Base-by-base conservation (phyloP, 2,797 vertebrate genomes). In the Acanthurus tractus region DNA sequence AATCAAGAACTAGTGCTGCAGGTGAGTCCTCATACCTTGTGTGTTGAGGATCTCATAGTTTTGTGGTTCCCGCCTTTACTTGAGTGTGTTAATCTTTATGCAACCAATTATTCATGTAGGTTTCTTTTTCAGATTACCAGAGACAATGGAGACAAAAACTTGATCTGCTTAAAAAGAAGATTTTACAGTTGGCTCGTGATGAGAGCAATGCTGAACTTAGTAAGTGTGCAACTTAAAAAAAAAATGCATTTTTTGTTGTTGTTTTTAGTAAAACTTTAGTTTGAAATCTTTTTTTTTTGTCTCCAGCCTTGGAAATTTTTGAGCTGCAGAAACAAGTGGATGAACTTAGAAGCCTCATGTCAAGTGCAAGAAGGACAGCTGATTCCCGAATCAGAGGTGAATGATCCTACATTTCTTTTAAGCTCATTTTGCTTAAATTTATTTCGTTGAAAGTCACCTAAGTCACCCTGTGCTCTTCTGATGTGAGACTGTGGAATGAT, bases 301-400 rank as follows among this genome's bases (percentile, higher is more conserved):
- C 23, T 66, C n/a, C 71, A 92, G 90, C 89, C 20, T 18, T 4
- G 45, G 84, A 89, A 17, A 89, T 92, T 74, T n/a, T 84, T 9
- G 4, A 0, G 1, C 50, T 89, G 58, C 90, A 90, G 77, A 0
- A 0, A 0, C 63, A 89, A 18, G 1, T 87, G 12, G 3, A 0
- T 0, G 0, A 8, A 0, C 4, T 75, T 0, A 10, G 0, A 4
- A 1, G 9, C 3, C 13, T 82, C 34, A 20, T 62, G 2, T 2
- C 0, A 0, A 45, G 46, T 0, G 0, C 6, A 29, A 76, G 57
- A 57, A 63, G 2, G 13, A 62, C 1, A 29, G 40, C 11, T 1
- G 20, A 75, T 34, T 8, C 4, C 15, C 0, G 3, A 18, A 8
- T 85, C 11, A n/a, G 0, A 88, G 84, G 91, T 88, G 46, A 81